These are phyloP conservation scores for Gobio gobio DNA, from an alignment of 2,113 vertebrate species.

Conservation along the genomic window DNA sequence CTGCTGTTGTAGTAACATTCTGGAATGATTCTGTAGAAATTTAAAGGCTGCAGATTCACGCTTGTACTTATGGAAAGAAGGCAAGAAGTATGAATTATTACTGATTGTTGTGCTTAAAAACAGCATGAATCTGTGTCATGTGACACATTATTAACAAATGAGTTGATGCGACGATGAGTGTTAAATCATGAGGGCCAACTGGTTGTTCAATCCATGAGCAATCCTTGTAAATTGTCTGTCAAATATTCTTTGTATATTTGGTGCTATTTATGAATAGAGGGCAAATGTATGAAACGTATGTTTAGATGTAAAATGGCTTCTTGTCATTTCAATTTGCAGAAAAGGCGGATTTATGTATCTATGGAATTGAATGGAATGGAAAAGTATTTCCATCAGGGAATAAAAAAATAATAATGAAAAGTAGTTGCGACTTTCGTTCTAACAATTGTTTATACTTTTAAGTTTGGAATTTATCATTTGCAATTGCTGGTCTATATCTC, in stretches of 20 bases:
- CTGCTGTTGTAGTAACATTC: slow-evolving; percentile 52
- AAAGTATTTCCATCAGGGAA: too few relatives aligned
- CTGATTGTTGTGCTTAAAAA: slow-evolving; percentile 3
- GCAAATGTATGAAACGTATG: background rate
- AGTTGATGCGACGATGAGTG: too few relatives aligned
- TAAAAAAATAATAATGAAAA: too few relatives aligned
- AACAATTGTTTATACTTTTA: too few relatives aligned
- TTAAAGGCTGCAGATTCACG: background rate
- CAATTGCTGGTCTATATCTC: too few relatives aligned
- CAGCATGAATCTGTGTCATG: background rate
- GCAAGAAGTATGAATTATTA: background rate
- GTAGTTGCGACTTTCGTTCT: too few relatives aligned
- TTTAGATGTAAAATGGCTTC: background rate
- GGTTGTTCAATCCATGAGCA: too few relatives aligned
- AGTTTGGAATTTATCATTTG: too few relatives aligned
- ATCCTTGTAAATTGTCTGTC: background rate
- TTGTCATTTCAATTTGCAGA: background rate
- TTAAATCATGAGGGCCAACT: too few relatives aligned
- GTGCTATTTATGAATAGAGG: background rate
- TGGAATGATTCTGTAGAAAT: slow-evolving; percentile 57
- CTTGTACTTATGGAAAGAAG: background rate
- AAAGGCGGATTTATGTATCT: background rate
- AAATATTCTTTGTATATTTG: too few relatives aligned
- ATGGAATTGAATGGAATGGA: too few relatives aligned
- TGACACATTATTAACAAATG: background rate